These are phyloP conservation scores for Mesocentrotus franciscanus DNA, from an alignment of 53 echinoderm and acorn worm genomes.

Conservation along the genomic window DNA sequence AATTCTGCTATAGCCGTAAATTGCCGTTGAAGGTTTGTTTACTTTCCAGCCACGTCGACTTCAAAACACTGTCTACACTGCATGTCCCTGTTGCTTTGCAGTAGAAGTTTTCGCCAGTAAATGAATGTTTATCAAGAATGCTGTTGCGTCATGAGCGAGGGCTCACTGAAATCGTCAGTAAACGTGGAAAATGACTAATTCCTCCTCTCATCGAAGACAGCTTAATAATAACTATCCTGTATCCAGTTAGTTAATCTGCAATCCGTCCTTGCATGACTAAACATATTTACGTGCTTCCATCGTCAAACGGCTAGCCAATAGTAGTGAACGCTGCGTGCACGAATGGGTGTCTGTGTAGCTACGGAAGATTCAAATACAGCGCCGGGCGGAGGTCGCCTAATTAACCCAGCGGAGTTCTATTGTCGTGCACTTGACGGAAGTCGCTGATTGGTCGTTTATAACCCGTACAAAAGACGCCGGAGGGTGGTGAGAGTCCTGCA, in stretches of 20 bases:
- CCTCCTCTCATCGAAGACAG: not conserved
- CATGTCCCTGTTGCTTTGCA: not conserved
- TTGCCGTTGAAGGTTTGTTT: not conserved
- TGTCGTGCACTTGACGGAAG: conserved; percentile 59
- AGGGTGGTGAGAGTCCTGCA: not conserved
- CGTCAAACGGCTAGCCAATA: not conserved
- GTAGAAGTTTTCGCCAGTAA: not conserved
- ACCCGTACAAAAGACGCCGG: conserved; percentile 37
- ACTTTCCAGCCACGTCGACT: not conserved
- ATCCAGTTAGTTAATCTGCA: conserved; percentile 1
- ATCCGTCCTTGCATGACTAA: conserved; percentile 12
- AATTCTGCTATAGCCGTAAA: not conserved
- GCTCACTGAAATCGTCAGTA: not conserved
- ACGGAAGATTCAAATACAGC: conserved; percentile 66
- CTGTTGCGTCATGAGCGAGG: not conserved
- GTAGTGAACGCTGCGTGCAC: not conserved
- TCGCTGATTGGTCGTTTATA: conserved; percentile 56
- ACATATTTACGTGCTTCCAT: conserved; percentile 12
- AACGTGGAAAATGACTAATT: conserved; percentile 30
- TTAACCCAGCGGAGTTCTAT: conserved; percentile 30
- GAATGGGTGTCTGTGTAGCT: not conserved
- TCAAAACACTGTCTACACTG: not conserved
- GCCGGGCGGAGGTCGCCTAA: conserved; percentile 62
- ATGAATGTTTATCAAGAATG: not conserved
- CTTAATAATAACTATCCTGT: conserved; percentile 1